Base-by-base conservation (phyloP, 2,888 invertebrate species). In the Glaucopsyche alexis region DNA sequence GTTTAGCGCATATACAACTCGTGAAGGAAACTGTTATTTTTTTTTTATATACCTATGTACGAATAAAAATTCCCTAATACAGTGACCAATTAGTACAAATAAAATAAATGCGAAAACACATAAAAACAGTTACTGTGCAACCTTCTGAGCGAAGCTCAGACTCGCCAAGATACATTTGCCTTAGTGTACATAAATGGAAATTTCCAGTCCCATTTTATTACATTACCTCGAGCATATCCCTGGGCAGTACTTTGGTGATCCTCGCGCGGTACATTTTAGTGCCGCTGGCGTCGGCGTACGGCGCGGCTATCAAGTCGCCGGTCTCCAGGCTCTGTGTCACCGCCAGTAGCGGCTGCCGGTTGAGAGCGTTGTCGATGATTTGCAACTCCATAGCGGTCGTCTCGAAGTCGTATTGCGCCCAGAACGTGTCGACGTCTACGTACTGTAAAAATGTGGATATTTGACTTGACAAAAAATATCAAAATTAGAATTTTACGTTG, bases 361-460 rank as follows among this genome's bases (percentile, higher is more conserved):
- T 86, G 38, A 81, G 71, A 9, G 72, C 66, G 19, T 29, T 13
- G 14, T 81, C 80, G 13, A 84, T 83, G 50, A 77, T 75, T 0
- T 55, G 74, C 70, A 88, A 77, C 72, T 90, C 85, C 8, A 80
- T 75, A 9, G 79, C 80, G 0, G 91, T 90, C 0, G 92, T 89
- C 0, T 90, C 87, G 75, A 94, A 94, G 45, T 87, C 86, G 77
- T 94, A 89, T 74, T 94, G 95, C 11, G 93, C 95, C 95, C 95
- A 97, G 85, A 97, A 96, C 80, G 95, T 94, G 73, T 94, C 94
- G 29, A 95, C 94, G 82, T 94, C 94, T 16, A 94, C 86, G 2
- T 94, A 80, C 95, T 96, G 82, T 66, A 73, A 74, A 50, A 64
- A 70, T 14, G 42, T 1, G 5, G 19, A 52, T 16, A 19, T 19